Conservation (phyloP, 2,797 vertebrate species). For the Gephyroberyx darwinii region DNA sequence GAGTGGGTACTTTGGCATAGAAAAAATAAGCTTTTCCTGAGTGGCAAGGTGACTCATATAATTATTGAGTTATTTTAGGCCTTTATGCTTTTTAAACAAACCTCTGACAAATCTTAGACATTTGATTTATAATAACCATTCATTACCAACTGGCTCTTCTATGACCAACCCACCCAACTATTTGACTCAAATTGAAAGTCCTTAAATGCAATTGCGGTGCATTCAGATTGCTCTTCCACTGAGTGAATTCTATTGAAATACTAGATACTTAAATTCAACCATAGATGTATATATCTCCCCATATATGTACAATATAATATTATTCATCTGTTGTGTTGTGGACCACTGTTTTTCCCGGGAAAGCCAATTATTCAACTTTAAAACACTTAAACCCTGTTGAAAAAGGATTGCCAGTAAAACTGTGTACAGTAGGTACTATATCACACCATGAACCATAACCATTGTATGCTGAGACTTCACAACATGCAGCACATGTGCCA, state of each 20-base stretch:
- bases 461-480: neutral
- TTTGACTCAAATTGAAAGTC: slow-evolving; percentile 55
- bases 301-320: neutral
- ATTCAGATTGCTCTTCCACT: slow-evolving; percentile 16
- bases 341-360: neutral
- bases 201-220: neutral
- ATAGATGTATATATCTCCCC: no score
- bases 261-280: slow-evolving; percentile 17
- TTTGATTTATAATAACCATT: slow-evolving; percentile 75
- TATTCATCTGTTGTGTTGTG: slow-evolving; percentile 1
- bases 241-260: neutral
- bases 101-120: slow-evolving; percentile 71
- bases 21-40: slow-evolving; percentile 72
- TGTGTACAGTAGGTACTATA: neutral
- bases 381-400: slow-evolving; percentile 1
- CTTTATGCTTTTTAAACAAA: slow-evolving; percentile 69
- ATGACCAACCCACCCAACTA: slow-evolving; percentile 47
- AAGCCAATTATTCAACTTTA: neutral
- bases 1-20: slow-evolving; percentile 67
- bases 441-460: neutral
- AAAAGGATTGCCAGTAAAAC: neutral
- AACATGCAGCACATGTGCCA: neutral
- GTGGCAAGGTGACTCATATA: slow-evolving; percentile 79
- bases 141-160: slow-evolving; percentile 56
- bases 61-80: slow-evolving; percentile 78